Base-by-base conservation (phyloP, 2,888 invertebrate genomes). In the Trichopoda pennipes region DNA sequence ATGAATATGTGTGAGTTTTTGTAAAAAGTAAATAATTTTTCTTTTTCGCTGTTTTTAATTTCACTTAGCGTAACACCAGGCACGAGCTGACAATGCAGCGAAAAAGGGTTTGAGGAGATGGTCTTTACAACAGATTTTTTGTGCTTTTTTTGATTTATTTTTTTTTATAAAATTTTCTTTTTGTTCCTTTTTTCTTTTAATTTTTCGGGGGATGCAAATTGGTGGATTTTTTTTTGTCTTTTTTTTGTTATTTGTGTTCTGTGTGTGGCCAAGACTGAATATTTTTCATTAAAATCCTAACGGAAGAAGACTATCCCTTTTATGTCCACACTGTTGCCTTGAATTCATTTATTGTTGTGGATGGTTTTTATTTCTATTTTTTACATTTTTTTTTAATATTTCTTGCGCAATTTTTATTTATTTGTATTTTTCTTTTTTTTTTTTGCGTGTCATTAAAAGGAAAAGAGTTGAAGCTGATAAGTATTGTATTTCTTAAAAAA, bases 1-100 rank as follows among this genome's bases (percentile, higher is more conserved):
- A 82, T 82, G 82, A 82, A 82, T 82, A 82, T 79, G 82, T 72
- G 75, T 82, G 82, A 82, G 66, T 64, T 63, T 63, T 53, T 14
- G 32, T 38, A 19, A 49, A 60, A 70, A 55, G 61, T 60, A 75
- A 75, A 75, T 75, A 51, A 68, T 60, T 76, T 53, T 75, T 47
- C 51, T 68, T 51, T 75, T 68, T 60, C 21, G 19, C 17, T 42
- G 23, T 64, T 61, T 44, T 38, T 49, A 23, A 42, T 19, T 74
- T 56, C 44, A 47, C 55, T 69, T 32, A 16, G 14, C 14, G 44
- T 14, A 69, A 56, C 69, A 47, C 55, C 56, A 56, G 32, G 8
- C 64, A 58, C 10, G 44, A 64, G 56, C 55, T 47, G 21, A 1
- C 7, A 53, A 35, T 51, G 19, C 42, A 74, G 38, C 6, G n/a